Evolutionary conservation across 2,797 vertebrate genomes (phyloP).

Genomic region (Tenualosa ilisha): DNA sequence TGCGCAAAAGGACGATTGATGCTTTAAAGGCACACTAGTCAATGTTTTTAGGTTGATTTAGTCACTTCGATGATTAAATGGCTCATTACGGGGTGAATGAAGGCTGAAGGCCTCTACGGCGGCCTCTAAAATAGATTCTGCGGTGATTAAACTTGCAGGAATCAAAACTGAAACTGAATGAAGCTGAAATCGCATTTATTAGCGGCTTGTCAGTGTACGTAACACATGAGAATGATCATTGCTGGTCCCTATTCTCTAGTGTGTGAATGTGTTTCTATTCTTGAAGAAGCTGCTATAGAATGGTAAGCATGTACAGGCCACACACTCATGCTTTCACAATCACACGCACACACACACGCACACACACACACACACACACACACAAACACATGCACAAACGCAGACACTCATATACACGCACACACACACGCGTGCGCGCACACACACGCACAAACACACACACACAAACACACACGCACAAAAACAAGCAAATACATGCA

Average conservation of each 20-base stretch:
- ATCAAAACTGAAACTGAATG: too few species aligned
- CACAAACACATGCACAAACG: not conserved
- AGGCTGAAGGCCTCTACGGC: too few species aligned
- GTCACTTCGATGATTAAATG: too few species aligned
- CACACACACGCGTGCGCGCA: not conserved
- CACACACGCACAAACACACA: not conserved
- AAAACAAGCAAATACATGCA: too few species aligned
- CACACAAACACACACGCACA: too few species aligned
- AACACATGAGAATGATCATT: too few species aligned
- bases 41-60: too few species aligned
- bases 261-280: not conserved
- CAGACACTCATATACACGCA: not conserved
- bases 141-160: too few species aligned
- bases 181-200: too few species aligned
- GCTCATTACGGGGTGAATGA: too few species aligned
- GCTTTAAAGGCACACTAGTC: constrained; percentile 60
- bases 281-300: not conserved
- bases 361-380: not conserved
- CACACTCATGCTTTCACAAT: not conserved
- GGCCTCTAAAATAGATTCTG: too few species aligned
- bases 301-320: not conserved
- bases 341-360: not conserved
- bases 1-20: constrained; percentile 65
- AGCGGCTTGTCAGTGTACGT: too few species aligned
- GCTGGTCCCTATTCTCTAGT: not conserved